phyloP scores from a whole-genome alignment of 2,888 invertebrate species.

The Rhorus exstirpatorius region DNA sequence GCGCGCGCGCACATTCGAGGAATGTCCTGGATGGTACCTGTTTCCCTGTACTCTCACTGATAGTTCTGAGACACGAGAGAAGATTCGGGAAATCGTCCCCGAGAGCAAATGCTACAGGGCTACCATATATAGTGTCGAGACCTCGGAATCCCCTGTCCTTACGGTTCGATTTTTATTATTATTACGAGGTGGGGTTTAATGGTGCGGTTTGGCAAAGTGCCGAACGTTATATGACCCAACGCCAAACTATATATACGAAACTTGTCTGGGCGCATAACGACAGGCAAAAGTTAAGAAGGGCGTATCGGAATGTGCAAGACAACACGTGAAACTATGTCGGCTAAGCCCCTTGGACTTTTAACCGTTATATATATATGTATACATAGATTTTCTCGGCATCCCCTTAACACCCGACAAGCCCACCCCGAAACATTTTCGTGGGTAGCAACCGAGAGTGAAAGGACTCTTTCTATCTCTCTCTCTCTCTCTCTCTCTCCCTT shows the following conservation, averaged over 20 bases:
- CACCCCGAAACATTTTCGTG: conserved; percentile 52
- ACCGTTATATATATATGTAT: background rate
- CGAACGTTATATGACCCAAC: conserved; percentile 61
- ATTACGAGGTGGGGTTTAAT: conserved; percentile 68
- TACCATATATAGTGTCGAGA: background rate
- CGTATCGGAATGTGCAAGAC: background rate
- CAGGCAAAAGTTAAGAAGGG: background rate
- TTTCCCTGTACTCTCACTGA: conserved; percentile 17
- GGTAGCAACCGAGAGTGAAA: conserved; percentile 15
- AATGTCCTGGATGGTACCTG: conserved; percentile 63
- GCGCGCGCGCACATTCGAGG: conserved; percentile 17
- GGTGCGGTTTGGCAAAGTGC: conserved; percentile 67
- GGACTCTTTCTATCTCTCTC: background rate
- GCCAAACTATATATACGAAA: conserved; percentile 64
- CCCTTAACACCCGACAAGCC: conserved; percentile 47
- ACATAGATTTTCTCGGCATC: conserved; percentile 5
- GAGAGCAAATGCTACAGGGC: conserved; percentile 26
- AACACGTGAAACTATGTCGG: background rate
- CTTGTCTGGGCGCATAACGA: background rate
- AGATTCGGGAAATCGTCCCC: conserved; percentile 60
- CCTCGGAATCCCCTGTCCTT: conserved; percentile 18
- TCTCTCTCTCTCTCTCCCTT: conserved; percentile 17
- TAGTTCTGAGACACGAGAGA: background rate
- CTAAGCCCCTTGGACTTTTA: background rate
- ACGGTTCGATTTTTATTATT: conserved; percentile 66